Conservation (phyloP, 23 tunicate species). For the Ciona savignyi region DNA sequence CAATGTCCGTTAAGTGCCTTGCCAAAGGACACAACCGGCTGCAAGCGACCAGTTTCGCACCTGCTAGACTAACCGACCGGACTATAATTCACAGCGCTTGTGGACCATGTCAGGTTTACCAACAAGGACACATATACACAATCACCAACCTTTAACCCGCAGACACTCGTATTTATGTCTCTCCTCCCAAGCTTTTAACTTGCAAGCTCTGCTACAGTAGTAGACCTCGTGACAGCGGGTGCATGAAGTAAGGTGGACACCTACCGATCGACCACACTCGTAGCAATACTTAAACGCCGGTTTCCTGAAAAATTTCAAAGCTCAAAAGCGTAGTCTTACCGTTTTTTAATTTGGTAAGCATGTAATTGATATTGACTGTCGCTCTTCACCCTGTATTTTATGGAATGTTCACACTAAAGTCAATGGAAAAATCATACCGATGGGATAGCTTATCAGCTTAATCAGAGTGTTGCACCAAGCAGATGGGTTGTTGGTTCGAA, state of each 20-base stretch:
- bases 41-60: too few relatives aligned
- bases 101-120: too few relatives aligned
- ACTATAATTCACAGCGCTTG: too few relatives aligned
- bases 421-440: too few relatives aligned
- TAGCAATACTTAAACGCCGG: constrained; percentile 84
- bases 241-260: constrained; percentile 74
- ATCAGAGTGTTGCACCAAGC: too few relatives aligned
- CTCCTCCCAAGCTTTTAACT: constrained; percentile 89
- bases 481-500: too few relatives aligned
- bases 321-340: background rate
- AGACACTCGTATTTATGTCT: constrained; percentile 77
- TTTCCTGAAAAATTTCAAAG: constrained; percentile 31
- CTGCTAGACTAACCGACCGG: too few relatives aligned
- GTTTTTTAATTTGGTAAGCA: background rate
- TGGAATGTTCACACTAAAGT: too few relatives aligned
- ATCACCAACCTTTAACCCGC: constrained; percentile 81
- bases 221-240: constrained; percentile 81
- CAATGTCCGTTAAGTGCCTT: too few relatives aligned
- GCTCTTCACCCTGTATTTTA: background rate
- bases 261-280: constrained; percentile 91
- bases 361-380: background rate
- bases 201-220: constrained; percentile 87
- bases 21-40: too few relatives aligned
- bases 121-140: too few relatives aligned
- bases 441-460: too few relatives aligned